Evolutionary conservation across 2,797 vertebrate species (phyloP).

Genomic region (Numenius phaeopus): DNA sequence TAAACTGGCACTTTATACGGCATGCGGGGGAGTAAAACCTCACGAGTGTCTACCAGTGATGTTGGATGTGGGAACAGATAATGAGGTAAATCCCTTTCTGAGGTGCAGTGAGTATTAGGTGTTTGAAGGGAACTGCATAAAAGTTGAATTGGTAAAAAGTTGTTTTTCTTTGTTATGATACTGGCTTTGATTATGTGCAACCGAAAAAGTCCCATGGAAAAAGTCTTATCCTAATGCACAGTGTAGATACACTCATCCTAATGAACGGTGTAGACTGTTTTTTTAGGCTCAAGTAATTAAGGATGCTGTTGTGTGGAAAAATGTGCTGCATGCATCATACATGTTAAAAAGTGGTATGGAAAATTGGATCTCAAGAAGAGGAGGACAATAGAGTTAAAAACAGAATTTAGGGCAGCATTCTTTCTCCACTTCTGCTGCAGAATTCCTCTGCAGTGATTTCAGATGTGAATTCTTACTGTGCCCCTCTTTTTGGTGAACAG

Average conservation of each 20-base stretch:
- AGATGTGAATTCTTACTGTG: not conserved
- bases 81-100: constrained; percentile 85
- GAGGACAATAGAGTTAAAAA: not conserved
- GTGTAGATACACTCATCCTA: not conserved
- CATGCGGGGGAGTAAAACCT: constrained; percentile 93
- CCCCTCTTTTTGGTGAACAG: not conserved
- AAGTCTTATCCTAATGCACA: not conserved
- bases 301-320: not conserved
- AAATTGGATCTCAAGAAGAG: not conserved
- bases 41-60: constrained; percentile 93
- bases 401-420: not conserved
- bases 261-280: not conserved
- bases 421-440: not conserved
- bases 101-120: not conserved
- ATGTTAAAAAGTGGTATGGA: not conserved
- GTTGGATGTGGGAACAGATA: constrained; percentile 97
- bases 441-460: not conserved
- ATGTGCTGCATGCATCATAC: not conserved
- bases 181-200: not conserved
- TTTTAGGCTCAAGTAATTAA: not conserved
- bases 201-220: rapidly evolving
- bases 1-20: constrained; percentile 96
- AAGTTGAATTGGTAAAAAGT: not conserved
- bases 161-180: not conserved
- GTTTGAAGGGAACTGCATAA: not conserved